phyloP scores from a whole-genome alignment of 2,888 invertebrate species.

The Hydriomena furcata region DNA sequence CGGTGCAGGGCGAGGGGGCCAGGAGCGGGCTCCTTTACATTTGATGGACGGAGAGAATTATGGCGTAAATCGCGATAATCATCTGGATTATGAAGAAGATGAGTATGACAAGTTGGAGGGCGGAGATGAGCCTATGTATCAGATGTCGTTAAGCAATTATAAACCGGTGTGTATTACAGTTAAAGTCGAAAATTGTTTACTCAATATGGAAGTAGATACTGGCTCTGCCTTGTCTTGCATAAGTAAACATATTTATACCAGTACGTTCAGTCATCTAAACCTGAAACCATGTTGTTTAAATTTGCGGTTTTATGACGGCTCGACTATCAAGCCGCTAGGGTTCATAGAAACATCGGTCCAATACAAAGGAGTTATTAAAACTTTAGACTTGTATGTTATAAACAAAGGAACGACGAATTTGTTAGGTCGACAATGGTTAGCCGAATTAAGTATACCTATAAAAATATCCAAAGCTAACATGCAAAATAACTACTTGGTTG shows the following conservation, averaged over 20 bases:
- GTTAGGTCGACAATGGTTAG: constrained; percentile 37
- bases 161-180: constrained; percentile 2
- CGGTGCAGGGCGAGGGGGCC: too few species aligned
- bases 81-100: too few species aligned
- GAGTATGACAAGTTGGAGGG: not conserved
- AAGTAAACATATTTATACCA: constrained; percentile 20
- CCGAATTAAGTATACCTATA: constrained; percentile 28
- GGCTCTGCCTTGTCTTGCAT: constrained; percentile 36
- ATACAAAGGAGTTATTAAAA: constrained; percentile 14
- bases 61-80: too few species aligned
- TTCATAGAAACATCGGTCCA: constrained; percentile 7
- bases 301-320: constrained; percentile 30
- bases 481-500: not conserved
- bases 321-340: constrained; percentile 21
- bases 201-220: constrained; percentile 38
- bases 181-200: constrained; percentile 11
- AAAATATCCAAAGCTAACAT: too few species aligned
- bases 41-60: too few species aligned
- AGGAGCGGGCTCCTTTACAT: too few species aligned
- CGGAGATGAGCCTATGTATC: not conserved
- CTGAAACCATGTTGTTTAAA: not conserved
- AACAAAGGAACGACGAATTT: constrained; percentile 28
- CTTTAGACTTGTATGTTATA: constrained; percentile 35
- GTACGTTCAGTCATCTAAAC: constrained; percentile 5
- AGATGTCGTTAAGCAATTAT: constrained; percentile 3